Evolutionary conservation across 1,140 invertebrate species (phyloP).

Genomic region (Stenopsyche tienmushanensis): DNA sequence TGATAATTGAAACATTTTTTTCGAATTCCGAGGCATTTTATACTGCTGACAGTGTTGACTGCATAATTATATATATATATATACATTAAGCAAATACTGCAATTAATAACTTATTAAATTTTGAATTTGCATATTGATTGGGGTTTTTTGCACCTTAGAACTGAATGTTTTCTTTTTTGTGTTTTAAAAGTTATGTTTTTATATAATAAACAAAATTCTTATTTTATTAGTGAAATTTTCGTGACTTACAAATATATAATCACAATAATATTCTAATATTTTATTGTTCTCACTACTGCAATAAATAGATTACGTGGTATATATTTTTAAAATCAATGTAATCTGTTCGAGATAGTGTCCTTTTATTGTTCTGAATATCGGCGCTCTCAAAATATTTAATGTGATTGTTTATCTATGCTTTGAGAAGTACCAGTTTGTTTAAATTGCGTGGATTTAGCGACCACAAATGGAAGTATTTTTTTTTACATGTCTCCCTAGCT

Average conservation of each 20-base stretch:
- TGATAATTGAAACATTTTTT: neutral
- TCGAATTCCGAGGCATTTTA: constrained; percentile 23
- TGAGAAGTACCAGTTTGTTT: too few relatives aligned
- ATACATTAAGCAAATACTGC: constrained; percentile 33
- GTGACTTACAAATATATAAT: neutral
- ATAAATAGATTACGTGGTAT: too few relatives aligned
- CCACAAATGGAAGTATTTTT: constrained; percentile 21
- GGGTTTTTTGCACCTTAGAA: constrained; percentile 42
- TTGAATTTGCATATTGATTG: constrained; percentile 40
- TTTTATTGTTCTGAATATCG: too few relatives aligned
- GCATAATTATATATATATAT: constrained; percentile 22
- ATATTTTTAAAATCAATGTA: too few relatives aligned
- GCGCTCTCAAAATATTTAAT: too few relatives aligned
- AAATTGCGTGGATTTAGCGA: too few relatives aligned
- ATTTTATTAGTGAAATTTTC: constrained; percentile 12
- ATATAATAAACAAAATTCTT: constrained; percentile 10
- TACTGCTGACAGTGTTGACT: constrained; percentile 21
- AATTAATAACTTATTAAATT: constrained; percentile 33
- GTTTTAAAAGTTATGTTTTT: constrained; percentile 21
- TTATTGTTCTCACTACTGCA: too few relatives aligned
- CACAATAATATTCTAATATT: neutral
- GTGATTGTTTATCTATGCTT: too few relatives aligned
- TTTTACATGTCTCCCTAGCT: neutral
- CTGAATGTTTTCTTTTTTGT: constrained; percentile 40
- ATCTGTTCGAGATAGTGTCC: too few relatives aligned